Evolutionary conservation across 2,797 vertebrate species (phyloP).

Genomic region (Phrynocephalus forsythii): DNA sequence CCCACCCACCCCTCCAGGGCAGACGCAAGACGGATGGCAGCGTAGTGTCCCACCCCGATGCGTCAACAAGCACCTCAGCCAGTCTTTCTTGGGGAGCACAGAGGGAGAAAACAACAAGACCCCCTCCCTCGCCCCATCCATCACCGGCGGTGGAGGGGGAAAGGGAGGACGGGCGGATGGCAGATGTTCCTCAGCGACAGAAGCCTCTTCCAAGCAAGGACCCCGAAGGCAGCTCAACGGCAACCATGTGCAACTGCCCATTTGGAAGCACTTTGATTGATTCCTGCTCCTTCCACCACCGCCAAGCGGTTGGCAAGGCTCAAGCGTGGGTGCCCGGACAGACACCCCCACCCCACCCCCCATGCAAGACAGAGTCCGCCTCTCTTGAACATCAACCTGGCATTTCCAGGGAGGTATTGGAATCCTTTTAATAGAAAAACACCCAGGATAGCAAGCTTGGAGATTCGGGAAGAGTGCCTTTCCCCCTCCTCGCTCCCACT

Average conservation of each 20-base stretch:
- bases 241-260: not conserved
- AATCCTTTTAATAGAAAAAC: not conserved
- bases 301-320: too few relatives aligned
- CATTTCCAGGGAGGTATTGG: too few relatives aligned
- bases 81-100: conserved; percentile 18
- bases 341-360: too few relatives aligned
- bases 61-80: conserved; percentile 36
- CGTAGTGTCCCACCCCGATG: not conserved
- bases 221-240: not conserved
- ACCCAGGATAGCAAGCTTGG: not conserved
- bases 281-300: fast-evolving
- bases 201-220: not conserved
- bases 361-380: not conserved
- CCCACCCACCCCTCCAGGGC: not conserved
- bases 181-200: not conserved
- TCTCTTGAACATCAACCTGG: too few relatives aligned
- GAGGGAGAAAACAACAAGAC: not conserved
- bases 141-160: not conserved
- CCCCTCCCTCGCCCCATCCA: conserved; percentile 1
- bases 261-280: not conserved
- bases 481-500: not conserved
- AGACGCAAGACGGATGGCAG: conserved; percentile 16
- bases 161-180: not conserved
- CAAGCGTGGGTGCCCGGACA: not conserved
- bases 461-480: not conserved